These are phyloP conservation scores for Xiphophorus maculatus DNA, from an alignment of 2,113 vertebrate species.

Conservation along the genomic window DNA sequence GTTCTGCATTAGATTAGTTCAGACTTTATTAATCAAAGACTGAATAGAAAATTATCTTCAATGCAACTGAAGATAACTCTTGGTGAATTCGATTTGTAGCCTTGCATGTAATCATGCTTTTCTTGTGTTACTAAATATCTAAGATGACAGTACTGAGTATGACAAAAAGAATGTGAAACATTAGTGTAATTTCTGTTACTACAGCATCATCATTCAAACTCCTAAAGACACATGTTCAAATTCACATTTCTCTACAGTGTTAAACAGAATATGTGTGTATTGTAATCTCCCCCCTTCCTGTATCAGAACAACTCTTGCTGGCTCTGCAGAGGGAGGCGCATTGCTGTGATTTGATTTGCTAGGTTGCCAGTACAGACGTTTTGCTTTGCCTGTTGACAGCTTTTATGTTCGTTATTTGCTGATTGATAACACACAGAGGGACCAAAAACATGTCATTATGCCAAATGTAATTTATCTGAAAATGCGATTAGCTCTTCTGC, in stretches of 20 bases:
- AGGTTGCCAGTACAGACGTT: conserved; percentile 41
- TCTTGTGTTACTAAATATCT: not conserved
- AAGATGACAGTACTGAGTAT: not conserved
- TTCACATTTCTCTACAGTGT: conserved; percentile 7
- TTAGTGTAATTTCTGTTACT: conserved; percentile 17
- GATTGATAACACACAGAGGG: conserved; percentile 43
- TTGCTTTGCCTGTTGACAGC: conserved; percentile 50
- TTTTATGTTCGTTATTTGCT: conserved; percentile 31
- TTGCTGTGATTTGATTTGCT: conserved; percentile 68
- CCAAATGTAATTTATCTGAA: conserved; percentile 37
- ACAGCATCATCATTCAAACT: conserved; percentile 3
- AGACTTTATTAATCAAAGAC: conserved; percentile 10
- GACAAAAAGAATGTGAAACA: not conserved
- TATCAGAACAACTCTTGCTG: conserved; percentile 37
- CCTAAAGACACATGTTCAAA: not conserved
- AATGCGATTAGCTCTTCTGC: conserved; percentile 57
- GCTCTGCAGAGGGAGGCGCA: conserved; percentile 72
- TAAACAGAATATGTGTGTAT: conserved; percentile 29
- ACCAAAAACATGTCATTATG: conserved; percentile 37
- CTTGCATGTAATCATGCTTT: conserved; percentile 7
- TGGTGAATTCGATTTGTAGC: conserved; percentile 5
- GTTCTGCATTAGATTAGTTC: conserved; percentile 8
- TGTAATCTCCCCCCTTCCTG: conserved; percentile 42
- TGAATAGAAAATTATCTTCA: conserved; percentile 7
- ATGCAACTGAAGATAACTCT: conserved; percentile 3